Base-by-base conservation (phyloP, 2,113 vertebrate genomes). In the Chaetura pelagica region DNA sequence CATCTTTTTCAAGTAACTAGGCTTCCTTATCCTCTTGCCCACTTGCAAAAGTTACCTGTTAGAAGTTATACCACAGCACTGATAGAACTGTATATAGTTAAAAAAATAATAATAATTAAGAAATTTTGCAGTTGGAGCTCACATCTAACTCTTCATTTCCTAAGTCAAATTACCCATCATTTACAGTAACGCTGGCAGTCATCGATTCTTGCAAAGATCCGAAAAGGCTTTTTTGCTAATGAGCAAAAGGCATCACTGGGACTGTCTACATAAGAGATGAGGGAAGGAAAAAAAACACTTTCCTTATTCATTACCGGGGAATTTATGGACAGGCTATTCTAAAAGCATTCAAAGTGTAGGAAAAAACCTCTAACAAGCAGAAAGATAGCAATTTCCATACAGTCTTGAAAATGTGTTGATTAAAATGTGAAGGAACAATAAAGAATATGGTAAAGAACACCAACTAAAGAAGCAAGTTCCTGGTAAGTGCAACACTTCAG, bases 201-300 rank as follows among this genome's bases (percentile, higher is more conserved):
- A 96, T 87, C 87, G 89, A 96, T 96, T 94, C 77, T 89, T 76
- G 66, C 87, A 85, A 92, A 94, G 89, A 94, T 91, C 95, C 87
- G 62, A 94, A 95, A 96, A 30, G 40, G 81, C 46, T 82, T 96
- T 91, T 94, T 76, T 91, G 74, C 77, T 96, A 96, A 96, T 89
- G 91, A 97, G 89, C 78, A 87, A 94, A 91, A 91, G 38, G 64
- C 52, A 1, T 96, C 91, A 76, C 44, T 87, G 44, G 78, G 76
- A 54, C 49, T 78, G 52, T 82, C 46, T 32, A 61, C 57, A 74
- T 40, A 71, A 59, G 89, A 77, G 29, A 38, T 18, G 51, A 90
- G 30, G 67, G 61, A 93, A 91, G 77, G 69, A 66, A 93, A 89
- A 88, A 92, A 73, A 1, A n/a, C 49, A 40, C 61, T 93, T 82